phyloP scores from a whole-genome alignment of 2,888 invertebrate species.

The Cosmia pyralina region DNA sequence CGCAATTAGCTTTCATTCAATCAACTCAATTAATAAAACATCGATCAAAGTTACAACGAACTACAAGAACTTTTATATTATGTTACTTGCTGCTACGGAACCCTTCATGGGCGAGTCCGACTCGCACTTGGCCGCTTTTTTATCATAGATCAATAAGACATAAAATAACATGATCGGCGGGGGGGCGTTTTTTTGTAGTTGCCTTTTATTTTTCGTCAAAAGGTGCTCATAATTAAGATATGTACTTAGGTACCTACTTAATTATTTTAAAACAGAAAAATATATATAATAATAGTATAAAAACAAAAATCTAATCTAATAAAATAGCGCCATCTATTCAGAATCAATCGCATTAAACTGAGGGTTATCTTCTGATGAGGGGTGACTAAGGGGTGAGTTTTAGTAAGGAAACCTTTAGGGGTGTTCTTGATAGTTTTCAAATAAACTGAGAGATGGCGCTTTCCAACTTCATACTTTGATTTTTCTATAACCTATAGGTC shows the following conservation, averaged over 20 bases:
- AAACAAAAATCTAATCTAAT: neutral
- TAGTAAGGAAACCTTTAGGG: neutral
- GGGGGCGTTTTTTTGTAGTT: no score
- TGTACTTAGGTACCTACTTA: neutral
- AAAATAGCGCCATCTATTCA: conserved; percentile 38
- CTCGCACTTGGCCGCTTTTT: no score
- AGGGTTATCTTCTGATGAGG: no score
- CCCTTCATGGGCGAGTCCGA: no score
- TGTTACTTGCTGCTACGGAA: no score
- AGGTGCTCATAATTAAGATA: neutral
- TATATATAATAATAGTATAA: neutral
- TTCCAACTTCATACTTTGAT: neutral
- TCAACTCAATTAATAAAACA: no score
- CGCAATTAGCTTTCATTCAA: no score
- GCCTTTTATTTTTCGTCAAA: neutral
- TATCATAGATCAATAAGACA: no score
- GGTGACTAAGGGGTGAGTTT: neutral
- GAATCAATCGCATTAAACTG: neutral
- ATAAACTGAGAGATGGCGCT: conserved; percentile 35
- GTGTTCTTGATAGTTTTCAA: neutral
- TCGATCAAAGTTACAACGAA: no score
- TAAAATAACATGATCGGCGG: no score
- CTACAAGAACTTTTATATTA: no score
- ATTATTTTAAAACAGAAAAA: neutral
- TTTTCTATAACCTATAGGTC: no score